Percentiles rank a stretch among this genome's conserved stretches.
phyloP scores from a whole-genome alignment of 1,140 invertebrate genomes.

The Drosophila seguyi region DNA sequence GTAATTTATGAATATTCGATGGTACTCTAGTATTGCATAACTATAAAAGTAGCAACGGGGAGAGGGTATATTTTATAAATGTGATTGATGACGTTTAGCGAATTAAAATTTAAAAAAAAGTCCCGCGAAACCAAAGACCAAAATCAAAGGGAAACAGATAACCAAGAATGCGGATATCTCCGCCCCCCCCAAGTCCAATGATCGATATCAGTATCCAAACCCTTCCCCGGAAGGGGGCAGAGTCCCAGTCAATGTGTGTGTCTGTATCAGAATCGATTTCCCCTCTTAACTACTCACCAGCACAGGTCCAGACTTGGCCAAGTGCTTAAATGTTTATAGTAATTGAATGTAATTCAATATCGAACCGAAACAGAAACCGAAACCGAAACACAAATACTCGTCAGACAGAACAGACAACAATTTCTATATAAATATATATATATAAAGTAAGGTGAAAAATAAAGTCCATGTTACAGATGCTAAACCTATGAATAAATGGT shows the following conservation, averaged over 20 bases:
- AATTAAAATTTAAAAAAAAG: no score
- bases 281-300: slow-evolving; percentile 25
- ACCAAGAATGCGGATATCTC: not conserved
- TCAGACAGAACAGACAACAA: slow-evolving; percentile 17
- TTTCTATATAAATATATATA: slow-evolving; percentile 40
- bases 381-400: not conserved
- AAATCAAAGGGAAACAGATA: slow-evolving; percentile 16
- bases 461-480: slow-evolving; percentile 68
- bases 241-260: slow-evolving; percentile 9
- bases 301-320: slow-evolving; percentile 37
- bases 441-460: slow-evolving; percentile 68
- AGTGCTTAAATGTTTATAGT: slow-evolving; percentile 53
- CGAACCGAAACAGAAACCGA: slow-evolving; percentile 14
- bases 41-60: slow-evolving; percentile 13
- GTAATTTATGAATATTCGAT: slow-evolving; percentile 42
- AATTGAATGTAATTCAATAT: slow-evolving; percentile 67
- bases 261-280: slow-evolving; percentile 20
- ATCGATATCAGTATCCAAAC: slow-evolving; percentile 20
- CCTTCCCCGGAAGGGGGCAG: not conserved
- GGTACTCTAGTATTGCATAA: slow-evolving; percentile 40
- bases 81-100: slow-evolving; percentile 67
- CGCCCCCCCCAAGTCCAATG: not conserved
- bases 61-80: slow-evolving; percentile 67
- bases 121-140: slow-evolving; percentile 34
- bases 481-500: slow-evolving; percentile 62